Conservation (phyloP, 1,140 invertebrate species). For the Neodiprion fabricii region DNA sequence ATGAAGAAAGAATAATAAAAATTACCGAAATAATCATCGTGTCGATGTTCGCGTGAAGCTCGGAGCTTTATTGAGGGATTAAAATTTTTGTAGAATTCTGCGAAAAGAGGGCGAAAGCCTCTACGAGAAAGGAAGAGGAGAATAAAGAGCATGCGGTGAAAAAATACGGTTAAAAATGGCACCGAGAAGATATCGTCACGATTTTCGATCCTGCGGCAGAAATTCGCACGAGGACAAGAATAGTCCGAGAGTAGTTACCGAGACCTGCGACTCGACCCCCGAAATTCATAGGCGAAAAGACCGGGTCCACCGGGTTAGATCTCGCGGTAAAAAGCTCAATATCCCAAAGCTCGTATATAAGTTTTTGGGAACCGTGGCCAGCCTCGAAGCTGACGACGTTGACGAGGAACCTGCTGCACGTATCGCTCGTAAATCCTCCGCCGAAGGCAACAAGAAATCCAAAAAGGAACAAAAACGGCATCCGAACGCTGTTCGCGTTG, state of each 20-base stretch:
- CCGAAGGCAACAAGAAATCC: not conserved
- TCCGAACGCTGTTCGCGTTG: not conserved
- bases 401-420: not conserved
- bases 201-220: not conserved
- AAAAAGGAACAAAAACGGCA: not conserved
- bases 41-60: no score
- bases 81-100: no score
- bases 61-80: no score
- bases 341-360: constrained; percentile 33
- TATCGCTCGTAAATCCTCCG: not conserved
- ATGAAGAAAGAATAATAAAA: no score
- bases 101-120: no score
- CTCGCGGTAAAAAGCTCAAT: constrained; percentile 6
- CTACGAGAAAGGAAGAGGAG: no score
- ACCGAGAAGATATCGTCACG: not conserved
- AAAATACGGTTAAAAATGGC: not conserved
- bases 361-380: constrained; percentile 25
- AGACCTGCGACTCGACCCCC: not conserved
- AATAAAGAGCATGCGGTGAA: no score
- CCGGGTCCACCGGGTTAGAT: constrained; percentile 6
- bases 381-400: not conserved
- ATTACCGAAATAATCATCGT: no score
- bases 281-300: not conserved
- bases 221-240: not conserved
- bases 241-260: no score